A percentile compares a stretch with the other conserved stretches of the same genome.
Conservation (phyloP, 2,113 vertebrate genomes). For the Ginglymostoma cirratum region DNA sequence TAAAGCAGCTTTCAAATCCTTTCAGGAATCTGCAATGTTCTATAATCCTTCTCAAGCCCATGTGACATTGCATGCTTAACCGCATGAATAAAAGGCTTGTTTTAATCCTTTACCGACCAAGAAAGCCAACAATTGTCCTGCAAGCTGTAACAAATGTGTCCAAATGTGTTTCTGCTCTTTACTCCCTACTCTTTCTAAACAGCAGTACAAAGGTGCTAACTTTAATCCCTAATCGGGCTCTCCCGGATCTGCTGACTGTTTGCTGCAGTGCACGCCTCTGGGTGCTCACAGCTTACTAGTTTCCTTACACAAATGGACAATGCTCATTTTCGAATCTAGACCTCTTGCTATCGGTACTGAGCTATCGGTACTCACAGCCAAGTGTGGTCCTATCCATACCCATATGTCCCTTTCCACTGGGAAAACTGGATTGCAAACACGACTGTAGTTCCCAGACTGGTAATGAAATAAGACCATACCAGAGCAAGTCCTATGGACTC, state of each 20-base stretch:
- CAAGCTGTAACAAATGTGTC: neutral
- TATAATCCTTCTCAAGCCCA: constrained; percentile 41
- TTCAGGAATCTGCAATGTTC: constrained; percentile 68
- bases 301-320: neutral
- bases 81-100: neutral
- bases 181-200: neutral
- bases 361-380: neutral
- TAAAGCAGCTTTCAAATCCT: constrained; percentile 72
- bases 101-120: constrained; percentile 20
- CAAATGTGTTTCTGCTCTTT: neutral
- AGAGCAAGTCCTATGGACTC: neutral
- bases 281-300: neutral
- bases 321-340: neutral
- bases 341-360: neutral
- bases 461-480: neutral
- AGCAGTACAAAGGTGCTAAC: neutral
- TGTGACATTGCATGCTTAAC: constrained; percentile 1
- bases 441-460: neutral
- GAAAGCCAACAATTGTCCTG: neutral
- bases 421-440: neutral
- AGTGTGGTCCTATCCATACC: neutral
- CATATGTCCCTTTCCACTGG: neutral
- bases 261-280: neutral
- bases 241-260: neutral
- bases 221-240: neutral